Evolutionary conservation across 2,113 vertebrate species (phyloP), one percentile per base, ranked within the genome.

Genomic region (Mesoclemmys tuberculata): DNA sequence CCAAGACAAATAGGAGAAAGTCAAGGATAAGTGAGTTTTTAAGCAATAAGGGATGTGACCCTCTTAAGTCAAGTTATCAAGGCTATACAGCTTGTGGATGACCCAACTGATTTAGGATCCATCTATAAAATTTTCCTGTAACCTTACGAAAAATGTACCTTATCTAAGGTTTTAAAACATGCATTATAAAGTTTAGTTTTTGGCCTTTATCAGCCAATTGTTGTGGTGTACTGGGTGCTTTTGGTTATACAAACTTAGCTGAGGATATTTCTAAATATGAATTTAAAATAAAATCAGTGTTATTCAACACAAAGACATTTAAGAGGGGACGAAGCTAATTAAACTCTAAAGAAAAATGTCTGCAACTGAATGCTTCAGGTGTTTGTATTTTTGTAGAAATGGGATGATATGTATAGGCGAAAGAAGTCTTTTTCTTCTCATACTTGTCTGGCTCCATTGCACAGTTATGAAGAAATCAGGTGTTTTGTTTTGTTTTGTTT

Each of bases 1-100:
- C 98, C 97, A 98, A 98, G 97, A 97, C 94, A 98, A 98, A 98
- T 95, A 98, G 84, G 88, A 94, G 96, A 97, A 93, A 97, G 93
- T 97, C 80, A 93, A 95, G 96, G 90, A 92, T 97, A 94, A 97
- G 94, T 78, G 88, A 93, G 92, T 94, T 97, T 96, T 93, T 93
- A 92, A 97, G 96, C 93, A 82, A 85, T 74, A 84, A 2, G 88
- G 95, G 96, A 95, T 68, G 89, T 90, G 94, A 88, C 29, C 85
- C 93, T 95, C 35, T 95, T 84, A 85, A 93, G 85, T 82, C 94
- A 80, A 80, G 82, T 94, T 95, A 93, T 68, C 90, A 31, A 11
- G 91, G 80, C 35, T 87, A 58, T 48, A 48, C 84, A 93, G 82
- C 82, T 95, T 92, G 93, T 84, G 56, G 92, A 90, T 87, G 10